These are phyloP conservation scores for Saccostrea cuccullata DNA, from an alignment of 1,140 invertebrate genomes.

Conservation along the genomic window DNA sequence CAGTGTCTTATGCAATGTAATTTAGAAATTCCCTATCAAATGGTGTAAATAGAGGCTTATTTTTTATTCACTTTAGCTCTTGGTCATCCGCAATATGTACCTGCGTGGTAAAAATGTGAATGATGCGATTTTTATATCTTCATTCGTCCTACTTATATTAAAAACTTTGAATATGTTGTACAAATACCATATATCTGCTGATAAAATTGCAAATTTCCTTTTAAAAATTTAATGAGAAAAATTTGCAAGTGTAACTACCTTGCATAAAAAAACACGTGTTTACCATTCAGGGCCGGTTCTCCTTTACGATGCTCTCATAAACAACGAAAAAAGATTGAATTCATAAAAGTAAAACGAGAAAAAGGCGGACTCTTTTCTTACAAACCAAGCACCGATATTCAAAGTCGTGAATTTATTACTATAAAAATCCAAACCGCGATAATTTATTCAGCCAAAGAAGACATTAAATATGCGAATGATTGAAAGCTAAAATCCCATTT, in stretches of 20 bases:
- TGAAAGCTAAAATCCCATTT: conserved; percentile 24
- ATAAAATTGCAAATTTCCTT: conserved; percentile 17
- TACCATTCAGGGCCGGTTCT: not conserved
- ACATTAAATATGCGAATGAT: conserved; percentile 38
- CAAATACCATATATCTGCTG: not conserved
- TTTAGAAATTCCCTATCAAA: no score
- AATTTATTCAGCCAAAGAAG: conserved; percentile 26
- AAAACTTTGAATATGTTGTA: not conserved
- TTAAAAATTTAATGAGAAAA: conserved; percentile 12
- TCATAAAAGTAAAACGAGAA: not conserved
- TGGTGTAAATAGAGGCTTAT: no score
- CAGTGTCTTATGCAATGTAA: no score
- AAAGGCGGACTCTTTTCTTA: not conserved
- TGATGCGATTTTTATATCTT: no score
- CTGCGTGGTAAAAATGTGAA: no score
- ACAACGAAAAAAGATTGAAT: not conserved
- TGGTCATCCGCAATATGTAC: no score
- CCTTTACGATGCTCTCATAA: not conserved
- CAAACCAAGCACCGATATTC: not conserved
- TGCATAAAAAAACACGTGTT: not conserved
- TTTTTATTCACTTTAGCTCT: no score
- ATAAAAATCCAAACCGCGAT: conserved; percentile 14
- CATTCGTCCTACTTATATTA: no score
- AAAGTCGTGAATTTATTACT: not conserved
- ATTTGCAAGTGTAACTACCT: not conserved